Conservation (phyloP, 2,113 vertebrate species). For the Plotosus lineatus region DNA sequence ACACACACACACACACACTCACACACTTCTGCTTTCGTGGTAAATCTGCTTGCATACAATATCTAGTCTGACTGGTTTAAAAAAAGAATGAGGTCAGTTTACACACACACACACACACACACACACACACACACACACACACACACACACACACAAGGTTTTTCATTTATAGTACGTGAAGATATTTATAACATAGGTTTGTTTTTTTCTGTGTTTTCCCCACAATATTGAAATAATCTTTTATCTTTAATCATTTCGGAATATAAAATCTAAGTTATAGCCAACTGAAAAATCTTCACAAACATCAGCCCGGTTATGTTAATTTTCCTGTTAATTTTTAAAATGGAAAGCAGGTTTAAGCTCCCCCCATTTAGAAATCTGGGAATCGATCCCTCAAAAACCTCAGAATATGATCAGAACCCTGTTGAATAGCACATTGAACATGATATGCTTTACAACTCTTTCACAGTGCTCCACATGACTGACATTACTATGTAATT, state of each 20-base stretch:
- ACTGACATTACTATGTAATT: background rate
- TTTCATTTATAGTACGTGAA: background rate
- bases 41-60: slow-evolving; percentile 20
- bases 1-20: background rate
- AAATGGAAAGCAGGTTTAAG: background rate
- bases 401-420: background rate
- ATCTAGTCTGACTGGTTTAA: slow-evolving; percentile 43
- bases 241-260: background rate
- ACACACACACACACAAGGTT: slow-evolving; percentile 28
- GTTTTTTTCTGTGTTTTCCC: slow-evolving; percentile 6
- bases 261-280: no score
- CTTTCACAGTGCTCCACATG: background rate
- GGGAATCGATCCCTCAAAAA: background rate
- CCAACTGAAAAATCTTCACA: background rate
- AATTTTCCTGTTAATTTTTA: background rate
- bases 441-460: background rate
- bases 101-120: slow-evolving; percentile 34
- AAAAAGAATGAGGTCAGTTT: background rate
- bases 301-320: background rate
- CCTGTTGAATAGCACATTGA: background rate
- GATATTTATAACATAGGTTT: slow-evolving; percentile 11
- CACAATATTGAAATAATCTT: background rate
- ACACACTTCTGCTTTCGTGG: background rate
- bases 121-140: slow-evolving; percentile 31
- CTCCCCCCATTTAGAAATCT: background rate